Evolutionary conservation across 2,797 vertebrate genomes (phyloP).

Genomic region (Mormyrus hasselquistii): DNA sequence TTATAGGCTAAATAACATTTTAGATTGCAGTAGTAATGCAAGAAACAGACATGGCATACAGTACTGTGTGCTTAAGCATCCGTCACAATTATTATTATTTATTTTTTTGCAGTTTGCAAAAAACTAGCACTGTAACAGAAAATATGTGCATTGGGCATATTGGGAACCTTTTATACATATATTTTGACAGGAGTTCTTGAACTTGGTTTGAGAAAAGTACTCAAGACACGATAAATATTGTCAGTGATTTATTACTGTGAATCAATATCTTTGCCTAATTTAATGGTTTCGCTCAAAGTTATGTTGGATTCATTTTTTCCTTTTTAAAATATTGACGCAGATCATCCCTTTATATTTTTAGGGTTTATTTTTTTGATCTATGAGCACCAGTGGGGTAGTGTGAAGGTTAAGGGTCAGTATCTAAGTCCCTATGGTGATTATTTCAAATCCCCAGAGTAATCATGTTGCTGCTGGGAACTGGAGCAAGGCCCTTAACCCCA

Average conservation of each 20-base stretch:
- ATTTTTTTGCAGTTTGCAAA: background rate
- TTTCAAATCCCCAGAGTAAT: background rate
- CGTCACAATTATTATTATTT: background rate
- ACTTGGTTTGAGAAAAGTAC: background rate
- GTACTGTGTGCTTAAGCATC: background rate
- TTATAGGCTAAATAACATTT: background rate
- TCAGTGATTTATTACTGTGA: background rate
- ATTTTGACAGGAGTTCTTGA: background rate
- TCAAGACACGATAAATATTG: background rate
- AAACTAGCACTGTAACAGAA: no score
- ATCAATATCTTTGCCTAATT: background rate
- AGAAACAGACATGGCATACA: background rate
- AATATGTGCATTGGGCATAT: background rate
- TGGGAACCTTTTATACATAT: background rate
- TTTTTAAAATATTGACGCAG: background rate
- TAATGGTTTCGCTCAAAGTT: background rate
- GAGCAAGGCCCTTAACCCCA: background rate
- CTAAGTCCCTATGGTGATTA: background rate
- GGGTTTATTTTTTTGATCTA: background rate
- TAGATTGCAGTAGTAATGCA: background rate
- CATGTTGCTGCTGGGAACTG: background rate
- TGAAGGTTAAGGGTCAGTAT: background rate
- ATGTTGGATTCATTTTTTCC: background rate
- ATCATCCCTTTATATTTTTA: background rate
- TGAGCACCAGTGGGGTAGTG: background rate